Evolutionary conservation across 2,797 vertebrate species (phyloP).

Genomic region (Sebastes diploproa): DNA sequence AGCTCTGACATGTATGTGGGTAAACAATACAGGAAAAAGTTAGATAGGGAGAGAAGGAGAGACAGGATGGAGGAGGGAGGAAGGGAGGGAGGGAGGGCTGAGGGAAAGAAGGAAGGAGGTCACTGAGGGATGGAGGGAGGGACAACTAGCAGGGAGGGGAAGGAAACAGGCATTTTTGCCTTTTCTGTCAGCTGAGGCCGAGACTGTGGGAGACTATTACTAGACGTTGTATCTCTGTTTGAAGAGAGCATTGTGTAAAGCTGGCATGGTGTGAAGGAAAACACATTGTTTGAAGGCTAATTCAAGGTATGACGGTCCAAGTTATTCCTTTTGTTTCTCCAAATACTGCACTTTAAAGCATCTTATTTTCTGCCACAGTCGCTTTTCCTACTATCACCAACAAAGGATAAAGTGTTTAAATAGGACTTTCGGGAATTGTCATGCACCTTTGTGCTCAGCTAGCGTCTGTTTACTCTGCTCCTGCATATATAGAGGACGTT

Average conservation of each 20-base stretch:
- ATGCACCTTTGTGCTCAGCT: conserved; percentile 4
- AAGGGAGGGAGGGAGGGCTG: background rate
- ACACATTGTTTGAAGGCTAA: conserved; percentile 77
- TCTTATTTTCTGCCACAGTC: background rate
- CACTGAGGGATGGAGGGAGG: conserved; percentile 66
- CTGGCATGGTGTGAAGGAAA: conserved; percentile 81
- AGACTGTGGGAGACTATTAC: conserved; percentile 77
- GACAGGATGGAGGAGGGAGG: background rate
- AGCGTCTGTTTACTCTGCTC: conserved; percentile 17
- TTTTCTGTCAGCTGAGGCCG: conserved; percentile 86
- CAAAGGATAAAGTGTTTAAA: background rate
- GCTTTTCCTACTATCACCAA: background rate
- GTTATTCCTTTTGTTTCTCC: background rate
- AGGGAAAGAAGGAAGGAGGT: conserved; percentile 61
- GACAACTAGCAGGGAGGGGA: conserved; percentile 65
- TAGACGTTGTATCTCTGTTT: conserved; percentile 82
- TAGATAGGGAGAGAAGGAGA: conserved; percentile 44
- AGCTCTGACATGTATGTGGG: conserved; percentile 90
- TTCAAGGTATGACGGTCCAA: conserved; percentile 66
- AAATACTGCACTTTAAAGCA: background rate
- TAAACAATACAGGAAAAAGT: conserved; percentile 86
- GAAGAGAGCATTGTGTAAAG: conserved; percentile 73
- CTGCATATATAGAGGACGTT: conserved; percentile 10
- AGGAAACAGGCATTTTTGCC: conserved; percentile 85
- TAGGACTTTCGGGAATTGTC: background rate